A percentile compares a stretch with the other conserved stretches of the same genome.
These are phyloP conservation scores for Yoshiicerus persimilis DNA, from an alignment of 1,140 invertebrate genomes.

Conservation along the genomic window DNA sequence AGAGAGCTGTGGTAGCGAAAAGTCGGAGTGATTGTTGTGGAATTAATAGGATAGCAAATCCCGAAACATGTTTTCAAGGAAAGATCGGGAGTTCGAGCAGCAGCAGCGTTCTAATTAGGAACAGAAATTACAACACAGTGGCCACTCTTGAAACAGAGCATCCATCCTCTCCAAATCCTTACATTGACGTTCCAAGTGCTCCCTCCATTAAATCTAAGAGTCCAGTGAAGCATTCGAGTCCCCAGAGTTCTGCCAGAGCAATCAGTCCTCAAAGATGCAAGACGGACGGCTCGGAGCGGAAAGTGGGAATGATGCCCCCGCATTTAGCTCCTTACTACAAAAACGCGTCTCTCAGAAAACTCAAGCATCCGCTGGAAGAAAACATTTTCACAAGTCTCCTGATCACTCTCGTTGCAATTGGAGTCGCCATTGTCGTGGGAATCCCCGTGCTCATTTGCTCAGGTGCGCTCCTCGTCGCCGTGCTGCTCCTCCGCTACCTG, in stretches of 20 bases:
- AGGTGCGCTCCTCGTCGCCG: slow-evolving; percentile 48
- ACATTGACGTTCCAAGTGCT: background rate
- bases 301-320: background rate
- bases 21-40: background rate
- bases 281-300: background rate
- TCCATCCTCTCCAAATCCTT: background rate
- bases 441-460: slow-evolving; percentile 52
- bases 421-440: slow-evolving; percentile 55
- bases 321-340: background rate
- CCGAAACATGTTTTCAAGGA: background rate
- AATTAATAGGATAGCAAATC: background rate
- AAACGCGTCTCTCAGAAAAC: slow-evolving; percentile 37
- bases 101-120: background rate
- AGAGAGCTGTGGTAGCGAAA: background rate
- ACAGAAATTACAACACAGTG: background rate
- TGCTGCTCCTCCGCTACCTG: slow-evolving; percentile 48
- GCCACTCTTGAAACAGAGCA: no score
- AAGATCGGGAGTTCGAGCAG: background rate
- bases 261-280: background rate
- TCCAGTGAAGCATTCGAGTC: background rate
- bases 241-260: background rate
- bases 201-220: background rate
- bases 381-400: slow-evolving; percentile 55
- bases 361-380: slow-evolving; percentile 57
- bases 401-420: slow-evolving; percentile 52